Evolutionary conservation across 2,888 invertebrate species (phyloP), one percentile per base, ranked within the genome.

Genomic region (Acanthosepion pharaonis): DNA sequence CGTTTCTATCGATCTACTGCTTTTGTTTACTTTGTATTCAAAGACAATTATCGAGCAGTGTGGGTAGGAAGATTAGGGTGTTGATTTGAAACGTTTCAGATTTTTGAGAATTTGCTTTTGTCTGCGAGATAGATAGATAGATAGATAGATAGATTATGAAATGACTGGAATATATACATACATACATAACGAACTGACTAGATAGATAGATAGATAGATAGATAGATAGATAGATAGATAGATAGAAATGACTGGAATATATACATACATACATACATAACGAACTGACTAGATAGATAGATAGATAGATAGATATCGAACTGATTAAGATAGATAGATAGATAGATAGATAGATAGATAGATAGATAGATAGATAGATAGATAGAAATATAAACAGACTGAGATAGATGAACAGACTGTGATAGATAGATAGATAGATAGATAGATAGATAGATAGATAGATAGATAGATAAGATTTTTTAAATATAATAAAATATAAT

Each of bases 191-290:
- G n/a, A n/a, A n/a, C n/a, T n/a, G n/a, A n/a, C n/a, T n/a, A 5
- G 25, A n/a, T n/a, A n/a, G 8, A 78, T n/a, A 78, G 78, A n/a
- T 6, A 78, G n/a, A 78, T 78, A n/a, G n/a, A 78, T 78, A 78
- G n/a, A n/a, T n/a, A 78, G 78, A 78, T n/a, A 78, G 78, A 78
- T 78, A 78, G 78, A 78, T 28, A 78, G 78, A 78, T 78, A 78
- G 78, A 78, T 28, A 78, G 78, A 11, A 78, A 0, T n/a, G 28
- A 78, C 11, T 3, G 1, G 5, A 9, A 78, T n/a, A 78, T 9
- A 78, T 78, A 78, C 6, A 64, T 25, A 64, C 6, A 64, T n/a
- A 78, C 0, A 78, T 28, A 78, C 0, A 59, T 59, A 18, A n/a
- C 5, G 25, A 23, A 59, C 23, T 18, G 5, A 59, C 18, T 59